Evolutionary conservation across 2,888 invertebrate species (phyloP), one percentile per base, ranked within the genome.

Genomic region (Flabesymbios commensalis): DNA sequence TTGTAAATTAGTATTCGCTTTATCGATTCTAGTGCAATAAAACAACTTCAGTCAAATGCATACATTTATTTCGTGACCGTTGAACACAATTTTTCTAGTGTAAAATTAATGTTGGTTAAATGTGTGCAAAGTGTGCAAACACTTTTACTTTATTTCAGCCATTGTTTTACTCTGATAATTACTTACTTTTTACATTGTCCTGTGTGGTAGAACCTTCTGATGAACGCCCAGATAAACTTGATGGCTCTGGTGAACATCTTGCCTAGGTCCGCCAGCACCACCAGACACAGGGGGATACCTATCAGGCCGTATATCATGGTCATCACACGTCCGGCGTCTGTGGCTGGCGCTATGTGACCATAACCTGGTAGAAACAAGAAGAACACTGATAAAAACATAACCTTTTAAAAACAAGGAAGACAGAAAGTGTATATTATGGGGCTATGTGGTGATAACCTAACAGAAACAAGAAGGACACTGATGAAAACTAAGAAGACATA

Each of bases 281-380:
- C 92, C 71, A 98, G 86, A 83, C 98, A 95, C 74, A 98, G 86
- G 0, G 98, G 98, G 74, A 98, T 97, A 14, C 98, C 98, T 67
- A 98, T 88, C 65, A 93, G 88, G 31, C 98, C 93, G 81, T 99
- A 99, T 29, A 93, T 85, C 68, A 99, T 94, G 0, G 96, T 95
- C 51, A 94, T 87, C 0, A 90, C 88, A 66, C 91, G 88, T 7
- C 97, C 98, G 14, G 89, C 88, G 22, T 74, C 87, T 14, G 98
- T 98, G 72, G 90, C 90, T 0, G 98, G 97, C 51, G 92, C 90
- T 74, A 98, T 92, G 82, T 98, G 94, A 64, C 98, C 97, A 85
- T 98, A 98, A 76, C 97, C 97, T 97, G 86, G 10, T n/a, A n/a
- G n/a, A n/a, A n/a, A n/a, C n/a, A n/a, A n/a, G n/a, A n/a, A n/a